Conservation (phyloP, 2,888 invertebrate genomes). For the Encarsia formosa region DNA sequence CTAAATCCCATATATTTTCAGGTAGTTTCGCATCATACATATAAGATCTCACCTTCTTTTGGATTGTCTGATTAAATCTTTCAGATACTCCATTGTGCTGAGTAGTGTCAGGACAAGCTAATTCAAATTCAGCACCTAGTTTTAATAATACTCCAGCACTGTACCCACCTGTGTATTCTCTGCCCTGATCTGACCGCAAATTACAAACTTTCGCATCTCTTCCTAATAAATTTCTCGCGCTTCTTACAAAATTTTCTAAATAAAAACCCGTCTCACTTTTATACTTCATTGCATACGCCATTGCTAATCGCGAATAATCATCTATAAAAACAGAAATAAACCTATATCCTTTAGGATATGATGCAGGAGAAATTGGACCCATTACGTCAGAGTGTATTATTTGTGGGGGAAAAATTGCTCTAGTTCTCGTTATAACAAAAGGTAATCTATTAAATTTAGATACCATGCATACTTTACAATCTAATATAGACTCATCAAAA, state of each 20-base stretch:
- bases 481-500: conserved; percentile 29
- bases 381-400: conserved; percentile 29
- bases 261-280: conserved; percentile 23
- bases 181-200: conserved; percentile 28
- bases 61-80: conserved; percentile 27
- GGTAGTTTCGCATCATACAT: conserved; percentile 17
- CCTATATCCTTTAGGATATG: conserved; percentile 23
- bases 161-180: conserved; percentile 28
- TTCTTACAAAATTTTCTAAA: conserved; percentile 23
- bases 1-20: conserved; percentile 27
- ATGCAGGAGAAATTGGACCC: conserved; percentile 23
- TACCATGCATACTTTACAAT: conserved; percentile 29
- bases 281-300: conserved; percentile 26
- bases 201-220: conserved; percentile 30
- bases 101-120: conserved; percentile 22
- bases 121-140: conserved; percentile 21
- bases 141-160: conserved; percentile 25
- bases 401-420: conserved; percentile 25
- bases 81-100: conserved; percentile 26
- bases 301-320: conserved; percentile 30
- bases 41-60: conserved; percentile 20
- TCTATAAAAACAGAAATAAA: conserved; percentile 27
- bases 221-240: conserved; percentile 29
- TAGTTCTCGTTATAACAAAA: conserved; percentile 18
- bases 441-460: conserved; percentile 31